Evolutionary conservation across 2,113 vertebrate genomes (phyloP).

Genomic region (Phoenicopterus ruber): DNA sequence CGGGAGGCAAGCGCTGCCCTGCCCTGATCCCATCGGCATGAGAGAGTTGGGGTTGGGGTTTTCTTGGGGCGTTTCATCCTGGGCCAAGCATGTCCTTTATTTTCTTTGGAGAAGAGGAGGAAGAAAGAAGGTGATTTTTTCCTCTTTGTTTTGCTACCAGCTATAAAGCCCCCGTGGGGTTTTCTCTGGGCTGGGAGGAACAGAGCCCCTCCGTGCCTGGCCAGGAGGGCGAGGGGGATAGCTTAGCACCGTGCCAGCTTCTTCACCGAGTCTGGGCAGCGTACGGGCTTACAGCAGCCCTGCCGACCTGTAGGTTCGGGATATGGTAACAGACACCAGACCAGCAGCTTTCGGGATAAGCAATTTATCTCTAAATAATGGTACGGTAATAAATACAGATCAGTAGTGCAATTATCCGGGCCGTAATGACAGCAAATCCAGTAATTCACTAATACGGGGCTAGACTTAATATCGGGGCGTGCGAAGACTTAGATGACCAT

Average conservation of each 20-base stretch:
- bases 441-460: neutral
- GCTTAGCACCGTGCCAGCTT: neutral
- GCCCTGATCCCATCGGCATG: fast-evolving
- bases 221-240: neutral
- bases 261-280: neutral
- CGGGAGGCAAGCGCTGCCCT: neutral
- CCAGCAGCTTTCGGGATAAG: neutral
- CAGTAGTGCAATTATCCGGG: neutral
- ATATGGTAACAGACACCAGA: neutral
- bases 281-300: neutral
- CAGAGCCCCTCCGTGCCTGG: neutral
- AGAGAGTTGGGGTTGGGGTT: neutral
- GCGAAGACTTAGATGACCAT: neutral
- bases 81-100: neutral
- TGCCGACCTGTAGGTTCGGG: fast-evolving
- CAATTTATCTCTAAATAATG: neutral
- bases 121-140: neutral
- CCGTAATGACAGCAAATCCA: neutral
- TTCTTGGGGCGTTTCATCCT: neutral
- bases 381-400: neutral
- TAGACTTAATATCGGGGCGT: neutral
- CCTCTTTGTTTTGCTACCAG: neutral
- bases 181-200: neutral
- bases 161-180: neutral
- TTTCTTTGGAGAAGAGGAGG: neutral